A percentile compares a stretch with the other conserved stretches of the same genome.
Evolutionary conservation across 2,888 invertebrate species (phyloP).

Genomic region (Stramonita haemastoma): DNA sequence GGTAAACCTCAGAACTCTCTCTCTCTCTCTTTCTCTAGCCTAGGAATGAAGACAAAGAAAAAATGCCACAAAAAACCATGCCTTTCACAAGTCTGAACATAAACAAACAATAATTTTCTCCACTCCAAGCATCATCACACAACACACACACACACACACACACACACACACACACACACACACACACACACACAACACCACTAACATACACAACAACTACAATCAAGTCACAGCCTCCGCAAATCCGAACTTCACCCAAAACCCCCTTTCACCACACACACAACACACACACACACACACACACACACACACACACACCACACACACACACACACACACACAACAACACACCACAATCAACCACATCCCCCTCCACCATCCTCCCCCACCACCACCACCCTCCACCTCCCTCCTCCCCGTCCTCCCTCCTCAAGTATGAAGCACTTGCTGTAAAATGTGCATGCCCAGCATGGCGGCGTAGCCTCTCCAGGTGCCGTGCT

Average conservation of each 20-base stretch:
- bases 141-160: not conserved
- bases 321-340: not conserved
- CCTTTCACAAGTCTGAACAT: no score
- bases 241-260: not conserved
- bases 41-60: not conserved
- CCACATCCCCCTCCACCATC: no score
- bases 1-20: not conserved
- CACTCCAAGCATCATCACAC: no score
- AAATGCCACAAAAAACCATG: not conserved
- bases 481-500: slow-evolving; percentile 55
- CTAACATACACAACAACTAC: no score
- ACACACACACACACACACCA: not conserved
- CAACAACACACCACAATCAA: no score
- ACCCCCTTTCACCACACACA: not conserved
- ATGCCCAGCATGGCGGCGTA: slow-evolving; percentile 59
- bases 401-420: not conserved
- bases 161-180: slow-evolving; percentile 10
- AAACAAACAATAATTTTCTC: no score
- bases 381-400: not conserved
- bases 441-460: slow-evolving; percentile 59
- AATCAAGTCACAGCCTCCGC: no score
- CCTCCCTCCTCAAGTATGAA: slow-evolving; percentile 44
- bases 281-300: not conserved
- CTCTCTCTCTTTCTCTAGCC: not conserved
- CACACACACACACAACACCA: not conserved